Conservation (phyloP, 2,113 vertebrate genomes). For the Limanda limanda region DNA sequence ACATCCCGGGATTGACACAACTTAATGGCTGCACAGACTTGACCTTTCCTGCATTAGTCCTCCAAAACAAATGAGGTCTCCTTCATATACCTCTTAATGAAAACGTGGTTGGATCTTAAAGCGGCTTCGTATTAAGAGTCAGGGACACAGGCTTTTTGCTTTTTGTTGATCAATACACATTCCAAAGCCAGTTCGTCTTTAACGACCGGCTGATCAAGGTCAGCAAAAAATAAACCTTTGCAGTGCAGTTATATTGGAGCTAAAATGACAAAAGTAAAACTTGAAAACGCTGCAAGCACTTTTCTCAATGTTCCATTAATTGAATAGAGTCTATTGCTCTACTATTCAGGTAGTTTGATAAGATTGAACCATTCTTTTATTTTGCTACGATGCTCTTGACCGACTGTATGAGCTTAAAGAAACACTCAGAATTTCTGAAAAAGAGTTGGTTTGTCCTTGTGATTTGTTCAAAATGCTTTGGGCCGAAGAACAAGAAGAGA, state of each 20-base stretch:
- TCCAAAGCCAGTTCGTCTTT: slow-evolving; percentile 46
- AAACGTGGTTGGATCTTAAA: slow-evolving; percentile 38
- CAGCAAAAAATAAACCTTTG: slow-evolving; percentile 19
- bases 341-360: not conserved
- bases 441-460: not conserved
- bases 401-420: not conserved
- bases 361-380: not conserved
- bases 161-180: slow-evolving; percentile 61
- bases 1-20: slow-evolving; percentile 35
- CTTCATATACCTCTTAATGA: slow-evolving; percentile 35
- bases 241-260: slow-evolving; percentile 27
- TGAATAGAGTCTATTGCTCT: not conserved
- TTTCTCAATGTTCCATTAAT: slow-evolving; percentile 12
- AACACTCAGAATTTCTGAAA: not conserved
- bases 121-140: slow-evolving; percentile 44
- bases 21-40: slow-evolving; percentile 42
- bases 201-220: slow-evolving; percentile 41
- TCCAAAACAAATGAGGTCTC: slow-evolving; percentile 48
- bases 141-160: slow-evolving; percentile 30
- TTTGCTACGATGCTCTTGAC: not conserved
- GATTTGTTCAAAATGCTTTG: not conserved
- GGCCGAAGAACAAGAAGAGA: not conserved
- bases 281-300: slow-evolving; percentile 31
- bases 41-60: slow-evolving; percentile 24
- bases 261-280: slow-evolving; percentile 24